Percentiles rank a stretch among this genome's conserved stretches.
These are phyloP conservation scores for Caenorhabditis imperialis DNA, from an alignment of 2,888 invertebrate genomes.

Conservation along the genomic window DNA sequence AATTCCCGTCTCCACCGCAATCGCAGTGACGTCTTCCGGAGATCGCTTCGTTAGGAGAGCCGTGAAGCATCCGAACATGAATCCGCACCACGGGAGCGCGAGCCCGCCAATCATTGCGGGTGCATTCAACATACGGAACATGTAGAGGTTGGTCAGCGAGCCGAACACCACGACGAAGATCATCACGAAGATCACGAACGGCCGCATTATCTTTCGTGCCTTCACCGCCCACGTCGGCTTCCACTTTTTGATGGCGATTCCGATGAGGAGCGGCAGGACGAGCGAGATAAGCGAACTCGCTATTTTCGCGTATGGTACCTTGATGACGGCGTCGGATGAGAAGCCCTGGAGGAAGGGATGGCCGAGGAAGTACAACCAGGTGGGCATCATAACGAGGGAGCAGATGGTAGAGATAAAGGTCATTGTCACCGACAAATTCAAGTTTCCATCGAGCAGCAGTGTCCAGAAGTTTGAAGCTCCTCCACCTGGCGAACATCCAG, in stretches of 20 bases:
- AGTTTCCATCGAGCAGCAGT: slow-evolving; percentile 90
- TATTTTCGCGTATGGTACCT: slow-evolving; percentile 60
- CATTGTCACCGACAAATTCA: slow-evolving; percentile 94
- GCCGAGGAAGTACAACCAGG: slow-evolving; percentile 81
- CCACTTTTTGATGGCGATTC: slow-evolving; percentile 79
- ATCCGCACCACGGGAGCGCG: slow-evolving; percentile 80
- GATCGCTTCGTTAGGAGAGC: slow-evolving; percentile 74
- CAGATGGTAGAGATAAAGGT: slow-evolving; percentile 90
- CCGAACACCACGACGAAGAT: slow-evolving; percentile 79
- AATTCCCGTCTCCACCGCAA: slow-evolving; percentile 79
- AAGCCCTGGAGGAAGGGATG: slow-evolving; percentile 74
- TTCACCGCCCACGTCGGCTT: slow-evolving; percentile 77
- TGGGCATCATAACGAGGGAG: slow-evolving; percentile 84
- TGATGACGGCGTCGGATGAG: slow-evolving; percentile 57
- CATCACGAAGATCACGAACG: slow-evolving; percentile 79
- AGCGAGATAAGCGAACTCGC: slow-evolving; percentile 78
- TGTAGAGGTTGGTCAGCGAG: slow-evolving; percentile 79
- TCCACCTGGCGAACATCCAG: slow-evolving; percentile 80
- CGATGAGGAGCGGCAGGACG: slow-evolving; percentile 80
- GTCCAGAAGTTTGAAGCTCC: slow-evolving; percentile 98
- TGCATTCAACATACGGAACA: slow-evolving; percentile 79
- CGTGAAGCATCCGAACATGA: slow-evolving; percentile 79
- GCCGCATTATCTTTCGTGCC: slow-evolving; percentile 77
- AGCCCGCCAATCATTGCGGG: slow-evolving; percentile 78
- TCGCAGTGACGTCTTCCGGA: slow-evolving; percentile 76